These are phyloP conservation scores for Percopsis transmontana DNA, from an alignment of 2,113 vertebrate species.

Conservation along the genomic window DNA sequence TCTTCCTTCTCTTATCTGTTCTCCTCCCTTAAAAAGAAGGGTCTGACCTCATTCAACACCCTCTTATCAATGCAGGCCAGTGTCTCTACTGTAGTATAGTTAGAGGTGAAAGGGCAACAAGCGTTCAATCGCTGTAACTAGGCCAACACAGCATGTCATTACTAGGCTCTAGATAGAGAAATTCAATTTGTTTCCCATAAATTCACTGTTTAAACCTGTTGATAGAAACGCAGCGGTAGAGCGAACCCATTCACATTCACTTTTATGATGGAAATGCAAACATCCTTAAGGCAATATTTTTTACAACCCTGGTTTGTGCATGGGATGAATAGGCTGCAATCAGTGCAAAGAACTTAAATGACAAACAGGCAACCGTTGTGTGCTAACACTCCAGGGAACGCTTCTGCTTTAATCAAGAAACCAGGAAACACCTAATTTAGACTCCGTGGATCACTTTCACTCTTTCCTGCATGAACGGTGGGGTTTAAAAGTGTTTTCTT, in stretches of 20 bases:
- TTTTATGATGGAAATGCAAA: not conserved
- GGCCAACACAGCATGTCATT: not conserved
- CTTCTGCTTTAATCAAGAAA: conserved; percentile 17
- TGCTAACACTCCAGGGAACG: too few relatives aligned
- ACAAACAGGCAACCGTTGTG: too few relatives aligned
- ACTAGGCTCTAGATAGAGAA: not conserved
- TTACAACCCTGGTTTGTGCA: not conserved
- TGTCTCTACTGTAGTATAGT: not conserved
- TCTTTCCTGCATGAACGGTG: not conserved
- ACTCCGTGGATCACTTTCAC: not conserved
- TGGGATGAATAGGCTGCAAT: not conserved
- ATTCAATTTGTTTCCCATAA: not conserved
- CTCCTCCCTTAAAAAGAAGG: not conserved
- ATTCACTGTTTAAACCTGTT: not conserved
- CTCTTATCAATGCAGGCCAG: conserved; percentile 43
- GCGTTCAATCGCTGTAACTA: not conserved
- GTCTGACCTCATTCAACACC: conserved; percentile 18
- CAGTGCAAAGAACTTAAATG: too few relatives aligned
- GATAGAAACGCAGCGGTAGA: not conserved
- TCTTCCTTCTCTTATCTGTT: conserved; percentile 42
- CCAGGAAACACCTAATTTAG: conserved; percentile 44
- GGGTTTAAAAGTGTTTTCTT: conserved; percentile 12
- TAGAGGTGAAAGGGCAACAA: conserved; percentile 28
- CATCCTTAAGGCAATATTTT: not conserved
- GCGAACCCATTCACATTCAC: not conserved